These are phyloP conservation scores for Pseudorectes ferrugineus DNA, from an alignment of 2,113 vertebrate species.

Conservation along the genomic window DNA sequence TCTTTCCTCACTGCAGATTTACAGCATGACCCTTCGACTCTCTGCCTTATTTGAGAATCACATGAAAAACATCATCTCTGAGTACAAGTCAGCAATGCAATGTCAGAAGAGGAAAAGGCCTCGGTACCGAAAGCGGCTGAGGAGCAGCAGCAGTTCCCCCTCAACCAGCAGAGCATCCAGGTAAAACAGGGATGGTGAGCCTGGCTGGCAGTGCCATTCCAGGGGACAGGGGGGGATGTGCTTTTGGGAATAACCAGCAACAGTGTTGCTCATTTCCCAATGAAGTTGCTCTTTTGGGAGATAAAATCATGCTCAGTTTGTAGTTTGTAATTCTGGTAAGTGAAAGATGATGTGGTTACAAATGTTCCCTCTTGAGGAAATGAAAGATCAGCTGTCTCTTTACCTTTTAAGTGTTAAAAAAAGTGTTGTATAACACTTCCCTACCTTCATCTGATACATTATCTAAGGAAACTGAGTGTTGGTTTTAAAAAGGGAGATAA, in stretches of 20 bases:
- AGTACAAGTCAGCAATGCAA: slow-evolving; percentile 90
- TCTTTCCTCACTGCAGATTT: slow-evolving; percentile 79
- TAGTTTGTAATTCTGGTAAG: not conserved
- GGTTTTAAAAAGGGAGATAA: not conserved
- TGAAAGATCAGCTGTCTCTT: not conserved
- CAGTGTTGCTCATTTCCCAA: not conserved
- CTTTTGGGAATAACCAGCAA: not conserved
- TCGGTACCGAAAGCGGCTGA: slow-evolving; percentile 83
- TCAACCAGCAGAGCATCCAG: slow-evolving; percentile 81
- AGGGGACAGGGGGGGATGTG: not conserved
- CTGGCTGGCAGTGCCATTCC: not conserved
- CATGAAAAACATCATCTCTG: slow-evolving; percentile 90
- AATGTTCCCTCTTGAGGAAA: not conserved
- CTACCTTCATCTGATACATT: not conserved
- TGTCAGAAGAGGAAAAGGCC: slow-evolving; percentile 82
- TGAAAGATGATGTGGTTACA: not conserved
- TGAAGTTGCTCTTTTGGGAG: not conserved
- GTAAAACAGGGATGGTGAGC: slow-evolving; percentile 23
- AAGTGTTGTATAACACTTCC: not conserved
- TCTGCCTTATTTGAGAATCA: slow-evolving; percentile 94
- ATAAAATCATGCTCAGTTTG: not conserved
- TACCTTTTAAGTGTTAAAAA: not conserved
- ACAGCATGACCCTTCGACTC: slow-evolving; percentile 93
- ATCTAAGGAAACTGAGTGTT: not conserved
- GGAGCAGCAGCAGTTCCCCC: slow-evolving; percentile 84